Base-by-base conservation (phyloP, 2,888 invertebrate genomes). In the Scrobipalpa atriplicella region DNA sequence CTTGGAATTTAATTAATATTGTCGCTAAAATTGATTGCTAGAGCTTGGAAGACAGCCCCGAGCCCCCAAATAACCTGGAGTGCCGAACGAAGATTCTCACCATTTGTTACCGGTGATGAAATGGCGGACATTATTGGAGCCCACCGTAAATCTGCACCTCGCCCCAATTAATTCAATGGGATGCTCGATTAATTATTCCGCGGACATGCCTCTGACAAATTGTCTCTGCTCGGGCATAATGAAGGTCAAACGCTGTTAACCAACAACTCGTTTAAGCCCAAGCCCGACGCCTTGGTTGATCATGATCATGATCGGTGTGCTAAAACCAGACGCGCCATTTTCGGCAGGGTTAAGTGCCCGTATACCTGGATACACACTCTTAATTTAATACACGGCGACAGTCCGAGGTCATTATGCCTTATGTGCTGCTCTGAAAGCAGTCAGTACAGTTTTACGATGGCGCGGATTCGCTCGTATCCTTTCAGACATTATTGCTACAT, bases 401-500 rank as follows among this genome's bases (percentile, higher is more conserved):
- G 67, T 67, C 68, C 66, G 75, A 72, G 75, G 75, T 76, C 78
- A 80, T 80, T 78, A 78, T 74, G 70, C 71, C 76, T 78, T 77
- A 77, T 76, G 79, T 77, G 75, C 80, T 73, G 81, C 79, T 73
- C 79, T 77, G 77, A 82, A 83, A 81, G 77, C 78, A 75, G 73
- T 74, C 75, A 75, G 72, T 81, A 75, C 75, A 72, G 76, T 81
- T 84, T 84, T 83, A 82, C 78, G 80, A 79, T 76, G 72, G 72
- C 76, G 74, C 77, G 69, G 81, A 76, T 83, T 77, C 75, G 72
- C 73, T 78, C 76, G 75, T 77, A 82, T 82, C 77, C 78, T 81
- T 75, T 71, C 81, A 81, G 83, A 88, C 75, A 79, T 85, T n/a
- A 87, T 84, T 80, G 81, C 82, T 69, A 71, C 82, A 88, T 87